Conservation (phyloP, 2,797 vertebrate genomes). For the Pangasius sanitwongsei region DNA sequence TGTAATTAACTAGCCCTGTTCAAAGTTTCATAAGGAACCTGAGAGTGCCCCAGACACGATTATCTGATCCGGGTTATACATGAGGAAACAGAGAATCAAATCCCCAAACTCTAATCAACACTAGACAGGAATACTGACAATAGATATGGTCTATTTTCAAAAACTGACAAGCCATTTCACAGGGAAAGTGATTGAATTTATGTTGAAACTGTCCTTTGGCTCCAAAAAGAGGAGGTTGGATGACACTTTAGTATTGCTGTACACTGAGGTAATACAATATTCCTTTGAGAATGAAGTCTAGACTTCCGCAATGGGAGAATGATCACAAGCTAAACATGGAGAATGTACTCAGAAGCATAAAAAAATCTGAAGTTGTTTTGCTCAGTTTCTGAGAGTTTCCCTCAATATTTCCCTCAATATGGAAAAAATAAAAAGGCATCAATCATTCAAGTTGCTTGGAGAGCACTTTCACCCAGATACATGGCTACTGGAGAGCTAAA, state of each 20-base stretch:
- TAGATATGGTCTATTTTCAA: not conserved
- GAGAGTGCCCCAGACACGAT: slow-evolving; percentile 39
- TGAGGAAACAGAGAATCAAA: slow-evolving; percentile 19
- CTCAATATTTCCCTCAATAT: not conserved
- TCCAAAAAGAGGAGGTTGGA: not conserved
- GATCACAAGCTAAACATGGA: not conserved
- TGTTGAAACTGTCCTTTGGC: not conserved
- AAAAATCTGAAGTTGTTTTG: not conserved
- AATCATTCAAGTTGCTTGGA: not conserved
- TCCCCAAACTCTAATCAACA: not conserved
- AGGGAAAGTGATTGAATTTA: not conserved
- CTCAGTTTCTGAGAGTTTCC: not conserved
- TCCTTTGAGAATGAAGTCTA: slow-evolving; percentile 18
- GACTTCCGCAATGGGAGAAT: not conserved
- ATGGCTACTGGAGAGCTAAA: slow-evolving; percentile 22
- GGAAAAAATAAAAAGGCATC: not conserved
- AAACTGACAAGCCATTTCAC: not conserved
- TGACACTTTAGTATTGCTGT: slow-evolving; percentile 4
- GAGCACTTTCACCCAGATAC: slow-evolving; percentile 27
- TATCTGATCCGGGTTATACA: slow-evolving; percentile 43
- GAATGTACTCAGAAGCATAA: not conserved
- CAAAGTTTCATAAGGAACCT: slow-evolving; percentile 52
- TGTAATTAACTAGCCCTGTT: slow-evolving; percentile 56
- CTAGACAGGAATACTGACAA: not conserved
- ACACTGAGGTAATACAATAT: not conserved